Percentiles rank a stretch among this genome's conserved stretches.
These are phyloP conservation scores for Elgaria multicarinata DNA, from an alignment of 2,113 vertebrate genomes.

Conservation along the genomic window DNA sequence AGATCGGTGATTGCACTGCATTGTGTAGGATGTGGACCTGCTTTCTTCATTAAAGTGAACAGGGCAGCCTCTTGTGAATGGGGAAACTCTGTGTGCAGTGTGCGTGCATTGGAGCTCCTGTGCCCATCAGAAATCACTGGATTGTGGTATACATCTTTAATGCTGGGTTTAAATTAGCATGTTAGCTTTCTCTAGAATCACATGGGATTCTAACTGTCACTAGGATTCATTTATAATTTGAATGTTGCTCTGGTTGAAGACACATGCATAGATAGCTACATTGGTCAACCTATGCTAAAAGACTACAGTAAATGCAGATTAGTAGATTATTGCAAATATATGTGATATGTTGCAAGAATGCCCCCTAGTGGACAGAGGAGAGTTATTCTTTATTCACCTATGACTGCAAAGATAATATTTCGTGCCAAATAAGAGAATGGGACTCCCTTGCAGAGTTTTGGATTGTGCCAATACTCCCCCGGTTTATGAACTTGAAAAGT, in stretches of 20 bases:
- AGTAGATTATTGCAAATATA: neutral
- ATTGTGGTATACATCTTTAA: neutral
- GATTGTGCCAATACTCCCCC: neutral
- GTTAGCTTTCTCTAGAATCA: neutral
- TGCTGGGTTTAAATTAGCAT: neutral
- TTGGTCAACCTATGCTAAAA: neutral
- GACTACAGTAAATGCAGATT: neutral
- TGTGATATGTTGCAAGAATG: neutral
- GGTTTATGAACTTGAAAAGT: neutral
- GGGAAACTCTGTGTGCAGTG: neutral
- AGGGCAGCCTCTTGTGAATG: neutral
- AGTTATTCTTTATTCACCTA: neutral
- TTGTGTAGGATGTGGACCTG: neutral
- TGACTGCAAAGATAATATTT: neutral
- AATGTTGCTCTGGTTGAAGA: neutral
- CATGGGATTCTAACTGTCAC: neutral
- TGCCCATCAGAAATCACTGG: neutral
- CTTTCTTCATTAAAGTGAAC: neutral
- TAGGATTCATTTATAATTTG: neutral
- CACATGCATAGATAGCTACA: neutral
- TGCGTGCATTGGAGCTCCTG: neutral
- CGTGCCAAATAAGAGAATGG: neutral
- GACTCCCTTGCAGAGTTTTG: rapidly evolving
- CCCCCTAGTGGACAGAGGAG: conserved; percentile 54
- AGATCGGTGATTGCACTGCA: neutral